phyloP scores from a whole-genome alignment of 2,113 vertebrate genomes.

The Phylloscopus trochilus region DNA sequence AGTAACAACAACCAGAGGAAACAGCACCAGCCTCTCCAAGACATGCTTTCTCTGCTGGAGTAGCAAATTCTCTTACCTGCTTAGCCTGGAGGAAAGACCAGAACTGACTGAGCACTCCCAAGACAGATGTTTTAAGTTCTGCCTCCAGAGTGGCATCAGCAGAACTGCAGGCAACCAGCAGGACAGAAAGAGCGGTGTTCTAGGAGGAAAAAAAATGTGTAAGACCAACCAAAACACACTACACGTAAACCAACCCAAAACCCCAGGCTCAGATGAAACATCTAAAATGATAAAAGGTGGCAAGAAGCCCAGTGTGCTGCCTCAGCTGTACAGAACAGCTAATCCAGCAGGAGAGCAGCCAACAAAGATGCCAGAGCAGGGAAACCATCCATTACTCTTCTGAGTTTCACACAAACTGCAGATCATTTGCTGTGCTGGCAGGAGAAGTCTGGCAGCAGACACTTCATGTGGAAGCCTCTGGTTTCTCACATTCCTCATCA shows the following conservation, averaged over 20 bases:
- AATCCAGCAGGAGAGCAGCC: not conserved
- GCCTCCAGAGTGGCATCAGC: constrained; percentile 67
- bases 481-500: not conserved
- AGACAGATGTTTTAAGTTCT: constrained; percentile 50
- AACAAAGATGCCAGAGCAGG: not conserved
- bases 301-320: not conserved
- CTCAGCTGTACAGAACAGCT: not conserved
- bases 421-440: not conserved
- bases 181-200: constrained; percentile 78
- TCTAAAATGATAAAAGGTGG: not conserved
- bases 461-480: not conserved
- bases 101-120: constrained; percentile 74
- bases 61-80: constrained; percentile 75
- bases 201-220: constrained; percentile 26
- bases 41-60: not conserved
- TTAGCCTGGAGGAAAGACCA: constrained; percentile 77
- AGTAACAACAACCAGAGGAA: not conserved
- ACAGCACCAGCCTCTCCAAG: not conserved
- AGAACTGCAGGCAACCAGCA: constrained; percentile 73
- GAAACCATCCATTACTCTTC: not conserved
- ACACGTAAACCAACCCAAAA: not conserved
- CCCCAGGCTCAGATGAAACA: not conserved
- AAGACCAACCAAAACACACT: not conserved
- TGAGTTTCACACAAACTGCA: not conserved
- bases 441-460: not conserved